Percentiles rank a stretch among this genome's conserved stretches.
Conservation (phyloP, 2,888 invertebrate genomes). For the Harpalus rufipes region DNA sequence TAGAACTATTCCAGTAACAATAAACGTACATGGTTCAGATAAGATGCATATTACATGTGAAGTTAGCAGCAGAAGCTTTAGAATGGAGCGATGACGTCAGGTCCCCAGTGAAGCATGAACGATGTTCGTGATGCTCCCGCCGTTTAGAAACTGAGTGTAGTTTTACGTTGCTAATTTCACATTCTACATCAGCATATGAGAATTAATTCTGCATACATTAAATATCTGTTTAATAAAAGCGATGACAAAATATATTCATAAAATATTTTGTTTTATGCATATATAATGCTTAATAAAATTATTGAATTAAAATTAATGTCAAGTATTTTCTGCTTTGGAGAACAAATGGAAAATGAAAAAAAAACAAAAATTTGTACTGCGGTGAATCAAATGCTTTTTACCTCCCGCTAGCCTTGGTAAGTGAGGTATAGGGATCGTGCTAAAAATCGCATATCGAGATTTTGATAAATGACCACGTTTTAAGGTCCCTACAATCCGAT, state of each 20-base stretch:
- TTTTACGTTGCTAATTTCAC: background rate
- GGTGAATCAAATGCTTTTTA: too few species aligned
- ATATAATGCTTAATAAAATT: too few species aligned
- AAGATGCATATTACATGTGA: conserved; percentile 32
- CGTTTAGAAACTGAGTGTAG: background rate
- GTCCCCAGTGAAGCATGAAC: background rate
- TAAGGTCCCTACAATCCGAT: too few species aligned
- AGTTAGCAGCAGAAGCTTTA: conserved; percentile 14
- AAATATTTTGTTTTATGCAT: background rate
- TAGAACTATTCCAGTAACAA: conserved; percentile 15
- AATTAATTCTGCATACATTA: background rate
- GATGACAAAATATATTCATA: background rate
- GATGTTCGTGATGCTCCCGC: background rate
- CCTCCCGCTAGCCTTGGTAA: too few species aligned
- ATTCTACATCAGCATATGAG: background rate
- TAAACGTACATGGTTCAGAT: conserved; percentile 21
- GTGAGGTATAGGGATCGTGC: too few species aligned
- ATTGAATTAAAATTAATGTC: too few species aligned
- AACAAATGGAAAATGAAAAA: too few species aligned
- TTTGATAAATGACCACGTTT: too few species aligned
- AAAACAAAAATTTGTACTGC: too few species aligned
- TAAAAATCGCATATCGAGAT: too few species aligned
- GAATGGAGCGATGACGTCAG: conserved; percentile 2
- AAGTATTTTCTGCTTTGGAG: too few species aligned
- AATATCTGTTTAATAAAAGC: background rate